A percentile compares a stretch with the other conserved stretches of the same genome.
phyloP scores from a whole-genome alignment of 2,888 invertebrate genomes.

The Chloroclystis v-ata region DNA sequence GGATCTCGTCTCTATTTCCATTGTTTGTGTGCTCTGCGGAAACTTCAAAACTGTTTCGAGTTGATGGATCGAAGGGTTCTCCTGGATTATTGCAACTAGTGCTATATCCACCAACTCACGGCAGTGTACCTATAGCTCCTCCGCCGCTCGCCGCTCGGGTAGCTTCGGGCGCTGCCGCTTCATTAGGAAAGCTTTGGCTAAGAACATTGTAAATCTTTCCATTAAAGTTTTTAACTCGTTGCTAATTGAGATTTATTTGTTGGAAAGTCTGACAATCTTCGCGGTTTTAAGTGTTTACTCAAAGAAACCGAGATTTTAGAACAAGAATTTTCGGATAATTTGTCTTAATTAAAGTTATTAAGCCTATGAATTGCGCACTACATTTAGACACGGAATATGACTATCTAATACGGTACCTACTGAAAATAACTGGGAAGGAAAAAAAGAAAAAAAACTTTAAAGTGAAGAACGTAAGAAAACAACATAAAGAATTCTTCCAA shows the following conservation, averaged over 20 bases:
- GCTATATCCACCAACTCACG: slow-evolving; percentile 1
- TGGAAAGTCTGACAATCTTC: neutral
- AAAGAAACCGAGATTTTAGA: neutral
- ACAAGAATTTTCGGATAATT: no score
- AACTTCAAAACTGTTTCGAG: slow-evolving; percentile 28
- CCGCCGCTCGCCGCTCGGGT: no score
- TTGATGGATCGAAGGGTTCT: slow-evolving; percentile 40
- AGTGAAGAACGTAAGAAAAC: slow-evolving; percentile 11
- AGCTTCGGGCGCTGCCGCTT: slow-evolving; percentile 7
- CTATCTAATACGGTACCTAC: neutral
- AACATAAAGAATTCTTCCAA: slow-evolving; percentile 25
- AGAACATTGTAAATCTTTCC: slow-evolving; percentile 23
- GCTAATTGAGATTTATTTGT: slow-evolving; percentile 18
- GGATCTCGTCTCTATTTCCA: neutral
- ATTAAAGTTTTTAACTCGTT: slow-evolving; percentile 23
- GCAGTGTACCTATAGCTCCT: neutral
- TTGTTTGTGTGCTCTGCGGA: slow-evolving; percentile 10
- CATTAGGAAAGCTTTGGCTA: slow-evolving; percentile 14
- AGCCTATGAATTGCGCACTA: no score
- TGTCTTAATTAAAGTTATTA: neutral
- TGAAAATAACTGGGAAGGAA: slow-evolving; percentile 4
- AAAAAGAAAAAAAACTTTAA: slow-evolving; percentile 10
- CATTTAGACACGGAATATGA: no score
- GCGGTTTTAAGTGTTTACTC: neutral
- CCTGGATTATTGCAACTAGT: slow-evolving; percentile 22